A percentile compares a stretch with the other conserved stretches of the same genome.
Evolutionary conservation across 1,140 invertebrate species (phyloP).

Genomic region (Cyphomyrmex costatus): DNA sequence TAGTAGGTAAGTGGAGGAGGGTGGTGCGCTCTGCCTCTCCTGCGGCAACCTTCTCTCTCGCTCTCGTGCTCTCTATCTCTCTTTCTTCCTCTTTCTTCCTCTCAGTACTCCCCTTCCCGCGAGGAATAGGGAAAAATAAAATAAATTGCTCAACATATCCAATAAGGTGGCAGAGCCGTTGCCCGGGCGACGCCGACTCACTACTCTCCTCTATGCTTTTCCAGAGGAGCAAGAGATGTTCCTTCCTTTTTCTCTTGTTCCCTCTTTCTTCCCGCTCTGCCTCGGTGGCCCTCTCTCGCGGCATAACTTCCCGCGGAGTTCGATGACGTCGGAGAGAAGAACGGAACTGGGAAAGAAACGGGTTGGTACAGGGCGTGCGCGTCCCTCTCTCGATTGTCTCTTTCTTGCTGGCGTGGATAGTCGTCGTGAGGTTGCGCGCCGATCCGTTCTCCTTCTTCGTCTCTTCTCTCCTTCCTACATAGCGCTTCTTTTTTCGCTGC

Average conservation of each 20-base stretch:
- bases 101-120: not conserved
- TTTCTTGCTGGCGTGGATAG: conserved; percentile 57
- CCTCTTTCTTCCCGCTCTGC: conserved; percentile 70
- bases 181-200: conserved; percentile 85
- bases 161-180: conserved; percentile 87
- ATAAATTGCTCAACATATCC: conserved; percentile 87
- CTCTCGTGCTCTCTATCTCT: conserved; percentile 9
- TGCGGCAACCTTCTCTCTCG: conserved; percentile 69
- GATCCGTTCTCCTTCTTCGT: conserved; percentile 37
- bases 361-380: conserved; percentile 55
- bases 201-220: conserved; percentile 78
- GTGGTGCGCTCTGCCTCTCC: conserved; percentile 72
- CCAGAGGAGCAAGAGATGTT: conserved; percentile 75
- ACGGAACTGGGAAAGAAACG: conserved; percentile 65
- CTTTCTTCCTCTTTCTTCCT: conserved; percentile 31
- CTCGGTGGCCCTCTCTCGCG: conserved; percentile 61
- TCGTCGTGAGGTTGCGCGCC: conserved; percentile 49
- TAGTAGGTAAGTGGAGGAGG: conserved; percentile 74
- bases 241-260: conserved; percentile 57
- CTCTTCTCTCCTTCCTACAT: conserved; percentile 39
- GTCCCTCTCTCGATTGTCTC: conserved; percentile 65
- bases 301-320: conserved; percentile 69
- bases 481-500: conserved; percentile 70
- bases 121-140: conserved; percentile 86
- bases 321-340: conserved; percentile 64